Evolutionary conservation across 2,113 vertebrate genomes (phyloP).

Genomic region (Sigmodon hispidus): DNA sequence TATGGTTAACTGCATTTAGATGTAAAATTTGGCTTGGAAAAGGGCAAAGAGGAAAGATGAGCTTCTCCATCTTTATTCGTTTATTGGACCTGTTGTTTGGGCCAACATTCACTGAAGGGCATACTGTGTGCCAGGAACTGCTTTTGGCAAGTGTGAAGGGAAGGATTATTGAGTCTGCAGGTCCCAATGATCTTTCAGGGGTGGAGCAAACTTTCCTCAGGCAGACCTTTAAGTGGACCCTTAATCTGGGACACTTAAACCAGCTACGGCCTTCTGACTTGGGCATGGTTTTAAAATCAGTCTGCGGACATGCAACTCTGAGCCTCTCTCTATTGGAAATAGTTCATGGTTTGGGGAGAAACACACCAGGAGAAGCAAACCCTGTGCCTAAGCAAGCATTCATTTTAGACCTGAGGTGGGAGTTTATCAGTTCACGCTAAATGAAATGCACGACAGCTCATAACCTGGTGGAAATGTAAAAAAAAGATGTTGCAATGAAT

Average conservation of each 20-base stretch:
- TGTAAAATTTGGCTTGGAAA: not conserved
- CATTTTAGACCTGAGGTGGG: slow-evolving; percentile 49
- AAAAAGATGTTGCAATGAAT: slow-evolving; percentile 10
- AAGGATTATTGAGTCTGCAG: not conserved
- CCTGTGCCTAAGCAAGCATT: slow-evolving; percentile 23
- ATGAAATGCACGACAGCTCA: slow-evolving; percentile 70
- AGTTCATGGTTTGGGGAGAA: slow-evolving; percentile 36
- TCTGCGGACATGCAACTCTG: not conserved
- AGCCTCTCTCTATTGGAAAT: slow-evolving; percentile 29
- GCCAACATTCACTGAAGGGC: not conserved
- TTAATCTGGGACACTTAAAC: not conserved
- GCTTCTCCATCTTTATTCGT: not conserved
- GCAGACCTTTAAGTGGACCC: not conserved
- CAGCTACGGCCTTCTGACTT: not conserved
- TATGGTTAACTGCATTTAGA: not conserved
- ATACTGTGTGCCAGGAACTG: not conserved
- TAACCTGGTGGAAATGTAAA: slow-evolving; percentile 58
- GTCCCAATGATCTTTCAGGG: not conserved
- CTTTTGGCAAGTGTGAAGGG: not conserved
- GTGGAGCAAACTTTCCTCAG: not conserved
- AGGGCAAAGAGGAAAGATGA: not conserved
- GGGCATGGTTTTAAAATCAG: slow-evolving; percentile 48
- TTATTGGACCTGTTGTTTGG: not conserved
- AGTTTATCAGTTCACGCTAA: slow-evolving; percentile 71
- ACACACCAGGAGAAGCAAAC: not conserved